Percentiles rank a stretch among this genome's conserved stretches.
Evolutionary conservation across 2,888 invertebrate genomes (phyloP).

Genomic region (Carcina quercana): DNA sequence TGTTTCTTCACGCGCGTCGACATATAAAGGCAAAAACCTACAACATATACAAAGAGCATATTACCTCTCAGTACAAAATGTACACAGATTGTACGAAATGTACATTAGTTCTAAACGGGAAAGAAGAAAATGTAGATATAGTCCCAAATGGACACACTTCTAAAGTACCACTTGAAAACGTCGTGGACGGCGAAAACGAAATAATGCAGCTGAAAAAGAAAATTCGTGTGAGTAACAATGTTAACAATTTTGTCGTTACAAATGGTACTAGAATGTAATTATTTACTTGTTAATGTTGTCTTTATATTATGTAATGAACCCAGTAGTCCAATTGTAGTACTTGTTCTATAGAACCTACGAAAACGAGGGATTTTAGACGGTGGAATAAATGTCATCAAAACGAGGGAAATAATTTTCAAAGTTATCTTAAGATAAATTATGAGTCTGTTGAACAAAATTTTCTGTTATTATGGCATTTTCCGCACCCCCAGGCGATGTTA

Average conservation of each 20-base stretch:
- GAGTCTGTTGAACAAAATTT: no score
- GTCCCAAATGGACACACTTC: background rate
- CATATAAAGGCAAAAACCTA: conserved; percentile 74
- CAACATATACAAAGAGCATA: conserved; percentile 62
- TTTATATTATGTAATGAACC: no score
- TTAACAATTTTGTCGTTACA: background rate
- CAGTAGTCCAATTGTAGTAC: no score
- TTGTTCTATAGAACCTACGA: no score
- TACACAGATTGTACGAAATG: conserved; percentile 16
- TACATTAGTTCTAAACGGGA: background rate
- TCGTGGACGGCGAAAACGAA: conserved; percentile 13
- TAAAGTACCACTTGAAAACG: background rate
- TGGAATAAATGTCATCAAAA: no score
- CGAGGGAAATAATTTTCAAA: no score
- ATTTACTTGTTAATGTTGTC: no score
- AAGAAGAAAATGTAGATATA: background rate
- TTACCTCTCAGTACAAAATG: conserved; percentile 63
- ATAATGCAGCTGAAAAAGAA: conserved; percentile 29
- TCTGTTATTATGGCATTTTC: no score
- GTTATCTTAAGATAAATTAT: no score
- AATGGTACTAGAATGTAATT: no score
- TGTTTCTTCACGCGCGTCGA: conserved; percentile 81
- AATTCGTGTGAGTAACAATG: conserved; percentile 31
- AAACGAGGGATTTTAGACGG: no score
- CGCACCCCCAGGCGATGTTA: no score